These are phyloP conservation scores for Laothoe populi DNA, from an alignment of 2,888 invertebrate genomes.

Conservation along the genomic window DNA sequence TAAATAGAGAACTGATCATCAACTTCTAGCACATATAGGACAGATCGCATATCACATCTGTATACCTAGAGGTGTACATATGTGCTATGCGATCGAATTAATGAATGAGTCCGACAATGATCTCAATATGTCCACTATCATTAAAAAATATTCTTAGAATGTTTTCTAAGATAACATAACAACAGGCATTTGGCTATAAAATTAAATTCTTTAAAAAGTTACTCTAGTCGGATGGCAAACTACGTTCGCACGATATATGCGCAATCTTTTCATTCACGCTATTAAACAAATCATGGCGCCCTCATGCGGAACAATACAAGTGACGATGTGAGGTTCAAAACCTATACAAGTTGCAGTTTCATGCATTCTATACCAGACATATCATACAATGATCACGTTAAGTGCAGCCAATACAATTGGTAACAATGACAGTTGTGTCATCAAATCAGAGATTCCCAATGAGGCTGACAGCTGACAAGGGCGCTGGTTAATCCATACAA, in stretches of 20 bases:
- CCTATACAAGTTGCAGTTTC: neutral
- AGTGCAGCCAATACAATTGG: constrained; percentile 29
- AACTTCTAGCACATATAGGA: too few species aligned
- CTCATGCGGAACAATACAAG: constrained; percentile 45
- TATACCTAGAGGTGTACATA: too few species aligned
- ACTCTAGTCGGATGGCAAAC: neutral
- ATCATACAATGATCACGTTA: constrained; percentile 27
- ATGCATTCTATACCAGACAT: neutral
- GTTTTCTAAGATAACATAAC: too few species aligned
- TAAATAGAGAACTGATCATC: too few species aligned
- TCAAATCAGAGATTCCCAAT: constrained; percentile 57
- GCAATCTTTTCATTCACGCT: constrained; percentile 68
- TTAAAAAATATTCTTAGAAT: too few species aligned
- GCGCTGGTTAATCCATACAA: constrained; percentile 55
- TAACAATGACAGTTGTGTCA: constrained; percentile 31
- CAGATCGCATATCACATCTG: too few species aligned
- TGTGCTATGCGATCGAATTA: too few species aligned
- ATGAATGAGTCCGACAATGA: too few species aligned
- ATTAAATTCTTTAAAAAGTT: neutral
- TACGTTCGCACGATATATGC: constrained; percentile 32
- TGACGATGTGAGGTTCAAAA: neutral
- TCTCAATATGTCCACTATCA: too few species aligned
- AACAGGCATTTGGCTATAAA: neutral
- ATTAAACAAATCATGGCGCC: constrained; percentile 55
- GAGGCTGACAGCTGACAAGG: constrained; percentile 48